phyloP scores from a whole-genome alignment of 2,888 invertebrate species.

The Stomorhina lunata region DNA sequence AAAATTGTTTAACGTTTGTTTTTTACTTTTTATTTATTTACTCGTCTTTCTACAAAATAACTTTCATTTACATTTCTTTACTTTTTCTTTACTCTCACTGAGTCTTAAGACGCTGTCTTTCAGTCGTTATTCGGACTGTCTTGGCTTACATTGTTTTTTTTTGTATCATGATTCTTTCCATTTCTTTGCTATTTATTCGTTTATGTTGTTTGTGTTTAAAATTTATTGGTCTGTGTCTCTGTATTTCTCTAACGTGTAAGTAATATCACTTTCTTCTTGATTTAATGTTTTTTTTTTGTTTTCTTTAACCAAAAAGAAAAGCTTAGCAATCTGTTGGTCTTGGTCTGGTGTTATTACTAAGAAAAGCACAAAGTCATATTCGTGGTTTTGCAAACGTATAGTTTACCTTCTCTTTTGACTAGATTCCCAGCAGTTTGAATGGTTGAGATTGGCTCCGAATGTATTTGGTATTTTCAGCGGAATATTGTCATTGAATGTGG shows the following conservation, averaged over 20 bases:
- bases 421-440: too few relatives aligned
- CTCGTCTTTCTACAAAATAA: conserved; percentile 49
- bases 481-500: too few relatives aligned
- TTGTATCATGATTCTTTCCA: not conserved
- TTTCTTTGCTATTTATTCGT: not conserved
- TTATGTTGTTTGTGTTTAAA: conserved; percentile 38
- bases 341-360: not conserved
- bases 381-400: too few relatives aligned
- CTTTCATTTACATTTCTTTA: conserved; percentile 63
- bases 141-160: not conserved
- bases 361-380: not conserved
- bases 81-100: conserved; percentile 56
- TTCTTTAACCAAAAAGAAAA: conserved; percentile 35
- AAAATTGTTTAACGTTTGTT: conserved; percentile 11
- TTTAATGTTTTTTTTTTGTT: conserved; percentile 51
- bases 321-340: conserved; percentile 15
- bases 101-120: not conserved
- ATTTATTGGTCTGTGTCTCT: conserved; percentile 66
- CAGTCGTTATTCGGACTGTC: conserved; percentile 1
- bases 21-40: conserved; percentile 13
- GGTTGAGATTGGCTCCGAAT: too few relatives aligned
- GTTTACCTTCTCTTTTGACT: too few relatives aligned
- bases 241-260: conserved; percentile 65
- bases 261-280: conserved; percentile 64
- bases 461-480: too few relatives aligned